A percentile compares a stretch with the other conserved stretches of the same genome.
phyloP scores from a whole-genome alignment of 2,113 vertebrate genomes.

The Perognathus longimembris region DNA sequence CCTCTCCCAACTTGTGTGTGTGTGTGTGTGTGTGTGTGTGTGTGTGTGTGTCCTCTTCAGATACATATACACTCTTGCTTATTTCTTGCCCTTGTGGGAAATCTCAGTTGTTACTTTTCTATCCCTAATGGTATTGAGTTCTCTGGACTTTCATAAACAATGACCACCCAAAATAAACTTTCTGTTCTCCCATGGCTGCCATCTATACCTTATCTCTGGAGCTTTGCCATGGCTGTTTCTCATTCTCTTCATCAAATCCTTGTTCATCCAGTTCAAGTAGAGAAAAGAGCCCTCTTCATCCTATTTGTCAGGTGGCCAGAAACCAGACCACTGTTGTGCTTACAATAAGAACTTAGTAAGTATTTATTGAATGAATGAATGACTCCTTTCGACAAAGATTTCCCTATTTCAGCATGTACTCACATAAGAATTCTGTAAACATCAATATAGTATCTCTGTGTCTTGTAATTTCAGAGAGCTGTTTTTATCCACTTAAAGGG shows the following conservation, averaged over 20 bases:
- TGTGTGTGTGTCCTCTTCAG: not conserved
- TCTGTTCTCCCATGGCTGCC: not conserved
- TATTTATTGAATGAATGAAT: not conserved
- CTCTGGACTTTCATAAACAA: not conserved
- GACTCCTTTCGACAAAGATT: not conserved
- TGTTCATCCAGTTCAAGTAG: not conserved
- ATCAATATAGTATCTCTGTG: not conserved
- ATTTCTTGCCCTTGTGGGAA: not conserved
- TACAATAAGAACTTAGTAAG: not conserved
- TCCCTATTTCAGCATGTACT: not conserved
- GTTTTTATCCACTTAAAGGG: not conserved
- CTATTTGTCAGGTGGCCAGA: not conserved
- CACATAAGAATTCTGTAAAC: not conserved
- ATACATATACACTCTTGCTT: not conserved
- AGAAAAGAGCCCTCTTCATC: not conserved
- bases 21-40: not conserved
- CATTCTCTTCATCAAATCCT: not conserved
- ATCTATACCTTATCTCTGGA: slow-evolving; percentile 25
- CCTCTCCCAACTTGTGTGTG: not conserved
- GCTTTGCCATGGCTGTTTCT: not conserved
- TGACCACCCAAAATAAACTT: not conserved
- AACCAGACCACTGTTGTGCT: not conserved
- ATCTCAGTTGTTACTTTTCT: not conserved
- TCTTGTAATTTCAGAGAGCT: not conserved
- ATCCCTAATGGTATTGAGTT: not conserved